Percentiles rank a stretch among this genome's conserved stretches.
phyloP scores from a whole-genome alignment of 1,140 invertebrate genomes.

The Trachymyrmex septentrionalis region DNA sequence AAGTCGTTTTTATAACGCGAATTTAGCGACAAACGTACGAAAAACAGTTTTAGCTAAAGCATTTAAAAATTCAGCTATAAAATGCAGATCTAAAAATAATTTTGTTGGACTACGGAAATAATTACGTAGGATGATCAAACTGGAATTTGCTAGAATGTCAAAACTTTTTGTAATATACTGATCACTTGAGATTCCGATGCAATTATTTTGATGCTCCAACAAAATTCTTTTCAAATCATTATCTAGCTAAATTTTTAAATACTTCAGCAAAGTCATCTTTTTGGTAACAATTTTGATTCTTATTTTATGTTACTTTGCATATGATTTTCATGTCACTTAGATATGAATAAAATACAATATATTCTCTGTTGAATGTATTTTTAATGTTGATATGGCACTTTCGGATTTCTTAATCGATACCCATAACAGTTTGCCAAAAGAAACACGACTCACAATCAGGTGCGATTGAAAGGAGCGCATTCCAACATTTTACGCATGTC shows the following conservation, averaged over 20 bases:
- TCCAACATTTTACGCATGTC: slow-evolving; percentile 20
- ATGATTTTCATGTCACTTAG: background rate
- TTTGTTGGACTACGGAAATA: too few relatives aligned
- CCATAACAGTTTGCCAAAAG: background rate
- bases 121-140: too few relatives aligned
- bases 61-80: too few relatives aligned
- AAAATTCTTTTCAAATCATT: too few relatives aligned
- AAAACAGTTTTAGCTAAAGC: too few relatives aligned
- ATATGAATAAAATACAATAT: background rate
- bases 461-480: background rate
- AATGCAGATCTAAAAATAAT: too few relatives aligned
- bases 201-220: too few relatives aligned
- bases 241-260: too few relatives aligned
- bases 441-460: background rate
- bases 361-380: background rate
- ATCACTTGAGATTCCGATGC: too few relatives aligned
- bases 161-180: too few relatives aligned
- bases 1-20: background rate
- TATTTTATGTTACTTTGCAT: background rate
- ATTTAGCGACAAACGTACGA: background rate
- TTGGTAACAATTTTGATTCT: background rate
- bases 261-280: too few relatives aligned
- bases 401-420: background rate
- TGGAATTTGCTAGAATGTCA: too few relatives aligned
- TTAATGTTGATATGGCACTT: background rate